Conservation (phyloP, 2,888 invertebrate genomes). For the Pterobdella sp. region DNA sequence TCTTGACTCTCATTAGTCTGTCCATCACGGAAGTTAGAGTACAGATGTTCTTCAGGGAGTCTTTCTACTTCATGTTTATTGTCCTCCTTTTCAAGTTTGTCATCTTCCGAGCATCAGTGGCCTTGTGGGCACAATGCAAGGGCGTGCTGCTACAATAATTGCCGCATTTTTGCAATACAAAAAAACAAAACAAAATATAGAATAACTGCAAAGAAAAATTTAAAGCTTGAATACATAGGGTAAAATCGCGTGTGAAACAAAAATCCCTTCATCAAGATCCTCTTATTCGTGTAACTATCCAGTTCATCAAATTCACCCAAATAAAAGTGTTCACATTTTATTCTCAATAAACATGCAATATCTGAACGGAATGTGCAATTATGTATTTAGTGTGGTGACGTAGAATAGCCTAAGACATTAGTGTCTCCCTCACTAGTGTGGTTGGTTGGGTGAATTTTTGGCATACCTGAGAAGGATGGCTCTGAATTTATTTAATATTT, state of each 20-base stretch:
- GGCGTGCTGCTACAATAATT: neutral
- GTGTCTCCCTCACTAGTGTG: neutral
- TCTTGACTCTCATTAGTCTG: neutral
- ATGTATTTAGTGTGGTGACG: too few species aligned
- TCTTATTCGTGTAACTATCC: too few species aligned
- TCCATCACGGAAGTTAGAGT: neutral
- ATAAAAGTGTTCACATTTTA: too few species aligned
- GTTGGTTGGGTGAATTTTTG: constrained; percentile 28
- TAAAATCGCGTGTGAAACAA: too few species aligned
- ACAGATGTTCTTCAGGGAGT: neutral
- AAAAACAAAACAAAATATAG: neutral
- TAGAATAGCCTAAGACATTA: too few species aligned
- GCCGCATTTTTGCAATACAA: neutral
- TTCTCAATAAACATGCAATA: too few species aligned
- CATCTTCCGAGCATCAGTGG: constrained; percentile 7
- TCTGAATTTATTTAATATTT: constrained; percentile 29
- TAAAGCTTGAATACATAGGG: too few species aligned
- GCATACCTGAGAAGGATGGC: constrained; percentile 25
- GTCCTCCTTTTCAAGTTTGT: neutral
- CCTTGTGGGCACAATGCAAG: too few species aligned
- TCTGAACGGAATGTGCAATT: too few species aligned
- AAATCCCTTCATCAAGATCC: too few species aligned
- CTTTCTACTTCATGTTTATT: neutral
- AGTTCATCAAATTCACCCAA: too few species aligned
- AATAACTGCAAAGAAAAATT: too few species aligned